Evolutionary conservation across 2,888 invertebrate species (phyloP).

Genomic region (Callyntrura guangdongensis): DNA sequence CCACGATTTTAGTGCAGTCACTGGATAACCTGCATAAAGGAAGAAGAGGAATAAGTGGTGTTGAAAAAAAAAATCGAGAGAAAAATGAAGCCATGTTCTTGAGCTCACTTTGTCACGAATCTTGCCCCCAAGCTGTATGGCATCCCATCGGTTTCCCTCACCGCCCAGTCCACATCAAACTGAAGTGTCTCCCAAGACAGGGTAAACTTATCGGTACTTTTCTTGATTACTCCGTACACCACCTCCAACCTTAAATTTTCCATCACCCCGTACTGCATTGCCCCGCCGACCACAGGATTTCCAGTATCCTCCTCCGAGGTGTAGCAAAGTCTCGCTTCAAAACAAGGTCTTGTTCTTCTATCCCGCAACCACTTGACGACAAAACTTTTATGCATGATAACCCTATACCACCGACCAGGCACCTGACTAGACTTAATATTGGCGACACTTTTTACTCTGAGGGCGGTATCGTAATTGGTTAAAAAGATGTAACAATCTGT

Average conservation of each 20-base stretch:
- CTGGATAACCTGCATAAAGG: slow-evolving; percentile 42
- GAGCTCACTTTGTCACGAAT: slow-evolving; percentile 46
- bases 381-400: slow-evolving; percentile 67
- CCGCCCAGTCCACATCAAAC: slow-evolving; percentile 53
- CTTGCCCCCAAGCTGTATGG: slow-evolving; percentile 28
- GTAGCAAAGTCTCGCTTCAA: slow-evolving; percentile 56
- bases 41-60: background rate
- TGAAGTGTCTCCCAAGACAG: slow-evolving; percentile 62
- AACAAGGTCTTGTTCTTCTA: slow-evolving; percentile 11
- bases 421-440: slow-evolving; percentile 45
- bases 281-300: slow-evolving; percentile 25
- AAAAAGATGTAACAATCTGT: slow-evolving; percentile 63
- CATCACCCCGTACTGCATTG: slow-evolving; percentile 58
- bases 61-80: background rate
- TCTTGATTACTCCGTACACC: slow-evolving; percentile 57
- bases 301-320: slow-evolving; percentile 12
- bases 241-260: slow-evolving; percentile 42
- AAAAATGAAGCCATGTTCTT: too few species aligned
- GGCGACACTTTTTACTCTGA: slow-evolving; percentile 51
- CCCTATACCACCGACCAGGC: slow-evolving; percentile 60
- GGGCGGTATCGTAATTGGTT: slow-evolving; percentile 49
- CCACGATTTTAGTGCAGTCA: slow-evolving; percentile 62
- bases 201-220: slow-evolving; percentile 12
- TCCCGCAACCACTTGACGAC: slow-evolving; percentile 58
- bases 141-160: slow-evolving; percentile 10